Base-by-base conservation (phyloP, 2,888 invertebrate species). In the Cheilosia variabilis region DNA sequence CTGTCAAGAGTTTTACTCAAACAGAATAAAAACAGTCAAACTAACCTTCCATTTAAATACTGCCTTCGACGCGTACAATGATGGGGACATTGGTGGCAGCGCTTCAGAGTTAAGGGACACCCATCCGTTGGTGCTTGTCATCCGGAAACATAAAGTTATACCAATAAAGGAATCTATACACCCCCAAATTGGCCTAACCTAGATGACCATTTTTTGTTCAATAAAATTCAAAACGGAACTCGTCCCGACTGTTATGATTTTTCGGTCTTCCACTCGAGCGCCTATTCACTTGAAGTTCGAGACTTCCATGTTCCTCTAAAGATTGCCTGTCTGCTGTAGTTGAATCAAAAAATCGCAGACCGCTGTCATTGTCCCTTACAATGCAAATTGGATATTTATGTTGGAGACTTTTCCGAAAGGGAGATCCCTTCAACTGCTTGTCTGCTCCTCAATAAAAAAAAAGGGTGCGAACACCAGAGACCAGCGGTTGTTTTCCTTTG, bases 311-410 rank as follows among this genome's bases (percentile, higher is more conserved):
- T 53, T 53, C 50, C 50, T 9, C 50, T 34, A 22, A 15, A 37
- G 17, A 24, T 52, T 66, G n/a, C 41, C 65, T 66, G 24, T 66
- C n/a, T 17, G 9, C 6, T 45, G 19, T 4, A 50, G 27, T 31
- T 47, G 47, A 63, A 47, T 55, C 22, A 17, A 22, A 55, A 68
- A 53, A 43, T 41, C 13, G 10, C 22, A 50, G 50, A 50, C 58
- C 37, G 27, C 10, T 13, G 37, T 37, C 37, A 37, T 27, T 62
- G 52, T 63, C 31, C 65, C 9, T 22, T 13, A 69, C 75, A 75
- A 81, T 81, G 80, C 63, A 75, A 75, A 81, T 81, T 81, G 55
- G 37, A 69, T 50, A 80, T 68, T 72, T 79, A 72, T 72, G 79
- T 50, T 63, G 43, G n/a, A 45, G 31, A 22, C 19, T 58, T 41